Evolutionary conservation across 2,113 vertebrate genomes (phyloP).

Genomic region (Beaufortia kweichowensis): DNA sequence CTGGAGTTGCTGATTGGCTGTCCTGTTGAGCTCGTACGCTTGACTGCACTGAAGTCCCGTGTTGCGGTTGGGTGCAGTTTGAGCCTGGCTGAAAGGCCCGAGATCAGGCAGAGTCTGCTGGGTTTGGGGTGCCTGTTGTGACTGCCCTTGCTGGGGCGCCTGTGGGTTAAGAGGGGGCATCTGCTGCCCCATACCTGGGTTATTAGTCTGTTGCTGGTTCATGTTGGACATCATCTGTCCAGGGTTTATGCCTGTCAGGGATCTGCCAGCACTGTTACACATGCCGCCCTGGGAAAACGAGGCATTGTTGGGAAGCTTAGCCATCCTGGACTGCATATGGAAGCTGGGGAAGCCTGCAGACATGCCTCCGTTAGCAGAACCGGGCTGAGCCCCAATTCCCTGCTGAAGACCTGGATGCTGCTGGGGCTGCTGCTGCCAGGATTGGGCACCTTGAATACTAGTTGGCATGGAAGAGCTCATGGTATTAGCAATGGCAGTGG

Average conservation of each 20-base stretch:
- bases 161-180: conserved; percentile 75
- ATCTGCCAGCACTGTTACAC: conserved; percentile 66
- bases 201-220: conserved; percentile 69
- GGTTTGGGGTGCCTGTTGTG: conserved; percentile 73
- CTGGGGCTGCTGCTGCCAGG: conserved; percentile 77
- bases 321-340: conserved; percentile 85
- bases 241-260: conserved; percentile 79
- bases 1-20: conserved; percentile 83
- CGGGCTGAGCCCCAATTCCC: conserved; percentile 76
- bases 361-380: conserved; percentile 70
- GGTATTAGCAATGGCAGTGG: conserved; percentile 56
- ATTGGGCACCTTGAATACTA: conserved; percentile 64
- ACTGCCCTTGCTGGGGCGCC: conserved; percentile 76
- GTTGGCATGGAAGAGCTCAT: conserved; percentile 59
- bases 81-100: conserved; percentile 81
- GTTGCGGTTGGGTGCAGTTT: conserved; percentile 73
- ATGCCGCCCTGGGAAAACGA: conserved; percentile 77
- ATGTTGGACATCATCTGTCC: conserved; percentile 83
- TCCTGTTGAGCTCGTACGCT: conserved; percentile 85
- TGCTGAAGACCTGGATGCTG: conserved; percentile 78
- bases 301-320: conserved; percentile 79
- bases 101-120: conserved; percentile 83
- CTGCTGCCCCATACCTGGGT: conserved; percentile 64
- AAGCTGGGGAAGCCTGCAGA: conserved; percentile 80
- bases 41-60: conserved; percentile 87